Base-by-base conservation (phyloP, 2,888 invertebrate species). In the Eledone cirrhosa region DNA sequence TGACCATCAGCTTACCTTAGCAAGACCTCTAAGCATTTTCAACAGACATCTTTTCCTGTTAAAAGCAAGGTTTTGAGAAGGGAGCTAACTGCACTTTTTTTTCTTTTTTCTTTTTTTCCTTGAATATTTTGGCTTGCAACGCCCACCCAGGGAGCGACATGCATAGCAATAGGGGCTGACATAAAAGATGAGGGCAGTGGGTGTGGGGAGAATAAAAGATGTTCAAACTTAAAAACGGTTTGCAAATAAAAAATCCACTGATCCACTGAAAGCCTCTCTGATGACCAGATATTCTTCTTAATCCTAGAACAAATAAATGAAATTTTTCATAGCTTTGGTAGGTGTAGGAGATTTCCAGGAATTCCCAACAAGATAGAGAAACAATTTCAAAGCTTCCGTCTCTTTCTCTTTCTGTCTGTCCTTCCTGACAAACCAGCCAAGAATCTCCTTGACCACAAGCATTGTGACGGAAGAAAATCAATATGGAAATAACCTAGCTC, bases 401-500 rank as follows among this genome's bases (percentile, higher is more conserved):
- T 72, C 72, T 72, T 72, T 72, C 31, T 72, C 72, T 72, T 72
- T 72, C 72, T 72, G 72, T 72, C 72, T 72, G 33, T 72, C 72
- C 72, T 72, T 72, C 72, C 72, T 72, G 72, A 72, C 72, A 72
- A 72, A 72, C 72, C 72, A 41, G 72, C 72, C 72, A 72, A 72
- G 72, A 72, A 72, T 72, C 72, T 72, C 72, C 72, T 72, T 72
- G 72, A 72, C 72, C 72, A 72, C 72, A 72, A 72, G 72, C 72
- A 72, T 72, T 72, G 72, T 72, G 72, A 72, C 33, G 72, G 72
- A 41, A 72, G 72, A 72, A 72, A 72, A 72, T 72, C 72, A 72
- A 72, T 72, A 72, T 72, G 72, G 72, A 72, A 72, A 72, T 72
- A 72, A 72, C 72, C 72, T 72, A 72, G 72, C 72, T 72, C 72